Evolutionary conservation across 2,888 invertebrate species (phyloP).

Genomic region (Aphodius sticticus): DNA sequence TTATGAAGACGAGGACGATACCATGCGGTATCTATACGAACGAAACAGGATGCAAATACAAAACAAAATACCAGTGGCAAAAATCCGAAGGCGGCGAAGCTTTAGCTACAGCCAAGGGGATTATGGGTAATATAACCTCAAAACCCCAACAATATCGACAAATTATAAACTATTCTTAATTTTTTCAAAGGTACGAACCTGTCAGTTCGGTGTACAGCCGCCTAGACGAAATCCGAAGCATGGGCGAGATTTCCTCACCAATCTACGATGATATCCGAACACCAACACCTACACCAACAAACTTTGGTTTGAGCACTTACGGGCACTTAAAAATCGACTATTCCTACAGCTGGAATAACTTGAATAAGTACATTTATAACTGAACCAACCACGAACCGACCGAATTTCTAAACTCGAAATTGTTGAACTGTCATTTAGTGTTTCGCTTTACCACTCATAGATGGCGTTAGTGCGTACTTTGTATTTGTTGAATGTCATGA

Average conservation of each 20-base stretch:
- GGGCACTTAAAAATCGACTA: constrained; percentile 85
- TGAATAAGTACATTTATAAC: constrained; percentile 74
- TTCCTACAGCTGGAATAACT: constrained; percentile 82
- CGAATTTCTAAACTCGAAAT: background rate
- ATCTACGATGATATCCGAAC: constrained; percentile 61
- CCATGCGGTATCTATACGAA: constrained; percentile 53
- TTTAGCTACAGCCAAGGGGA: constrained; percentile 46
- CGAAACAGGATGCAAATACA: constrained; percentile 50
- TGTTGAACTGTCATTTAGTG: background rate
- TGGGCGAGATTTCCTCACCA: constrained; percentile 44
- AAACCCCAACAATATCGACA: background rate
- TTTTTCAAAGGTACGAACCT: constrained; percentile 45
- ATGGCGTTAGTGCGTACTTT: background rate
- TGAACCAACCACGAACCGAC: constrained; percentile 34
- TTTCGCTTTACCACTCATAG: background rate
- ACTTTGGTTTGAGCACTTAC: constrained; percentile 78
- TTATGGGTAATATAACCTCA: constrained; percentile 40
- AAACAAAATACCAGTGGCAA: constrained; percentile 53
- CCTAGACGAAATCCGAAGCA: constrained; percentile 46
- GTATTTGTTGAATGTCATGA: no score
- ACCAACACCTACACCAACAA: constrained; percentile 62
- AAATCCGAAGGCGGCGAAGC: constrained; percentile 47
- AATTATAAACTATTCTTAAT: background rate
- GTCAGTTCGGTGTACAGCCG: constrained; percentile 48
- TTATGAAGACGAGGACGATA: constrained; percentile 39